Base-by-base conservation (phyloP, 2,113 vertebrate genomes). In the Polypterus senegalus region DNA sequence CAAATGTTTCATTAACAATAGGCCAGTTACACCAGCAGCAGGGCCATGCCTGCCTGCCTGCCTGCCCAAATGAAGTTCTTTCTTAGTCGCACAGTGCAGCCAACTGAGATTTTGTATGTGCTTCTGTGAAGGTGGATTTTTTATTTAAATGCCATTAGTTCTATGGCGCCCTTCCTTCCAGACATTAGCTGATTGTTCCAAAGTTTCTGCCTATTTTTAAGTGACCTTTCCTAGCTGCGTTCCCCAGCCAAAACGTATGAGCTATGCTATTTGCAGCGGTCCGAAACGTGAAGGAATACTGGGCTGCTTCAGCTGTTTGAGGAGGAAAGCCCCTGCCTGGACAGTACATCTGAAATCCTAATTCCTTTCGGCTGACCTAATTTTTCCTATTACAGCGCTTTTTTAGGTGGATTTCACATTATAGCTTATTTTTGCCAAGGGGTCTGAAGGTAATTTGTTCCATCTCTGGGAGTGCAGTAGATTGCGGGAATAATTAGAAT, bases 321-420 rank as follows among this genome's bases (percentile, higher is more conserved):
- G 78, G 81, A 80, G 75, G 81, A 84, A 81, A 83, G 77, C 76
- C 77, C 81, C 82, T 52, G 78, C 74, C 79, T 73, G 10, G 66
- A 81, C 67, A 63, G 62, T 69, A 83, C 83, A 86, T 83, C 86
- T 86, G 77, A 86, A 88, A 82, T 86, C 86, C 81, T 88, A 86
- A 88, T 88, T 86, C 81, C 80, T 70, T 81, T 84, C 81, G 77
- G 79, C 74, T 88, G 77, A 86, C 79, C 81, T 86, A 72, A 88
- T 86, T 86, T 84, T 82, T 74, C 82, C 84, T 77, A 84, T 76
- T 82, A 81, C 82, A 69, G 75, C 76, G 80, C 74, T 83, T 27
- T 27, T 84, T 83, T 64, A 80, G 80, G 78, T 85, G 83, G 81
- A 84, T 82, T 86, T 84, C 75, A 77, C 79, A 83, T 86, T 77